Percentiles rank a stretch among this genome's conserved stretches.
Evolutionary conservation across 2,113 vertebrate species (phyloP).

Genomic region (Desmodus rotundus): DNA sequence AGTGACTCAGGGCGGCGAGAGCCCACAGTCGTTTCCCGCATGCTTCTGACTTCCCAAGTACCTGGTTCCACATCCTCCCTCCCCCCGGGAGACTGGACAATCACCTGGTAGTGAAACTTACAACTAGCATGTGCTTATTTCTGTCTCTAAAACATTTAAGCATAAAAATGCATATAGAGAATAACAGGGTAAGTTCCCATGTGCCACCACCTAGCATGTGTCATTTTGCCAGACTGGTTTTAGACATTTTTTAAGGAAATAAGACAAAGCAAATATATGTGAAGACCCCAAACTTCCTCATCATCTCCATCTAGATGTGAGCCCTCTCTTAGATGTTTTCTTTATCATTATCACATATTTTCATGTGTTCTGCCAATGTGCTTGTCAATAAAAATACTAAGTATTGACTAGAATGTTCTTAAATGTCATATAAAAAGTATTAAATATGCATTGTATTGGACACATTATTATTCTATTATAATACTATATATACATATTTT

Average conservation of each 20-base stretch:
- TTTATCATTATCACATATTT: background rate
- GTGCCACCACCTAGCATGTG: background rate
- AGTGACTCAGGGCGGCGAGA: background rate
- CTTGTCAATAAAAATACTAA: background rate
- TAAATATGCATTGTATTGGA: background rate
- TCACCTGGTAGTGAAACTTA: background rate
- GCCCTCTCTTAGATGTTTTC: background rate
- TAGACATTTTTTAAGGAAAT: background rate
- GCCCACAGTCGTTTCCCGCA: background rate
- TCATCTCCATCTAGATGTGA: background rate
- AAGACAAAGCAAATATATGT: background rate
- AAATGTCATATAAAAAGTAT: background rate
- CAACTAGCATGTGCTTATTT: background rate
- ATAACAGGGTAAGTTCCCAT: background rate
- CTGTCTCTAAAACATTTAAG: background rate
- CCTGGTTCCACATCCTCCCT: background rate
- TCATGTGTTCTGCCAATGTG: background rate
- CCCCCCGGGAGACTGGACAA: background rate
- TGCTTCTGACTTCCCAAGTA: background rate
- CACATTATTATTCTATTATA: background rate
- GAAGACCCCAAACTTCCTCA: background rate
- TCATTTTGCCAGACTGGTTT: background rate
- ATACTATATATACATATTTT: background rate
- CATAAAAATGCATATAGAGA: background rate
- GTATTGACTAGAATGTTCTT: background rate